Conservation (phyloP, 1,140 invertebrate genomes). For the Ylistrum balloti region DNA sequence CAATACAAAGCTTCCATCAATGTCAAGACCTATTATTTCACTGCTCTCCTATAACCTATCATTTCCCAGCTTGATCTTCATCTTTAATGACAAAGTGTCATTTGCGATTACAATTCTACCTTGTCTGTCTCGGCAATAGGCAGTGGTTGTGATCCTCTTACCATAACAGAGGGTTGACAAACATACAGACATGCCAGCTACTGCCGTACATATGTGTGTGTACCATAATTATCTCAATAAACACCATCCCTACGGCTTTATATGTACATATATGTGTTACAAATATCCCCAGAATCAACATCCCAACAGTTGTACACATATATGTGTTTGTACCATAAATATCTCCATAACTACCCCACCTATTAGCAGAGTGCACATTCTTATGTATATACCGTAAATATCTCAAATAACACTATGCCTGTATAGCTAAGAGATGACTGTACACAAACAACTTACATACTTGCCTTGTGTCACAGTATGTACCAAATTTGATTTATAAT, state of each 20-base stretch:
- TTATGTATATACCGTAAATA: neutral
- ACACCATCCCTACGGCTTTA: neutral
- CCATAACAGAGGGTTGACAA: neutral
- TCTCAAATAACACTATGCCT: neutral
- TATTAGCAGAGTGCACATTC: neutral
- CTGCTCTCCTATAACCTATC: constrained; percentile 19
- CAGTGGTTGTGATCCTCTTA: neutral
- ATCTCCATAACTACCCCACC: neutral
- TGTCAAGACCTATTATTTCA: neutral
- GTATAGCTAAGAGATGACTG: too few relatives aligned
- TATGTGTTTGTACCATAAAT: neutral
- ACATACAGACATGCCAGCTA: neutral
- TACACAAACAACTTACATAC: too few relatives aligned
- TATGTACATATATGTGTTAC: neutral
- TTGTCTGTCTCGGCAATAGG: neutral
- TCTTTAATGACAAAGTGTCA: constrained; percentile 19
- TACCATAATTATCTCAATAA: neutral
- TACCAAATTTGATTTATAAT: too few relatives aligned
- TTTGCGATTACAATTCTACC: neutral
- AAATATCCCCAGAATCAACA: neutral
- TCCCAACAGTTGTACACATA: neutral
- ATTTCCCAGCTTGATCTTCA: neutral
- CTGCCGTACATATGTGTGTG: neutral
- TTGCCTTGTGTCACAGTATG: too few relatives aligned
- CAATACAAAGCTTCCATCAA: neutral